These are phyloP conservation scores for Ischnura elegans DNA, from an alignment of 2,888 invertebrate species.

Conservation along the genomic window DNA sequence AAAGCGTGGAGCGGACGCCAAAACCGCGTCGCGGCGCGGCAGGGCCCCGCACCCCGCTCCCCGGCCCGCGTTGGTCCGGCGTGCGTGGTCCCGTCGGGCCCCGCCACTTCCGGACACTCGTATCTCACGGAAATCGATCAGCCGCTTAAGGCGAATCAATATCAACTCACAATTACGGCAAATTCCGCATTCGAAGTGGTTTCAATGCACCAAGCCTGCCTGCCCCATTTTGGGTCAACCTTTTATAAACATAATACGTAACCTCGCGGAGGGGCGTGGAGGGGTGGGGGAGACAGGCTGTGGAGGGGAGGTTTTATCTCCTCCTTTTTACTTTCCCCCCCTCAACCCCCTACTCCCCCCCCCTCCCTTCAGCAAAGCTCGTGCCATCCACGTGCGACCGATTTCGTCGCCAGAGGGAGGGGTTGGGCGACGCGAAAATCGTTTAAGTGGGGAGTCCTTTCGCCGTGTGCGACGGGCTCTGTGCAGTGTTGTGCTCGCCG, in stretches of 20 bases:
- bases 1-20: too few relatives aligned
- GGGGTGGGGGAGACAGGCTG: neutral
- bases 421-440: neutral
- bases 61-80: too few relatives aligned
- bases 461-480: neutral
- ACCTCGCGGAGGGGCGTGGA: neutral
- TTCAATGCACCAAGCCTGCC: conserved; percentile 8
- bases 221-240: neutral
- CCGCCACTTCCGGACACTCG: neutral
- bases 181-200: conserved; percentile 5
- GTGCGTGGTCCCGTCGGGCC: neutral
- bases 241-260: conserved; percentile 16
- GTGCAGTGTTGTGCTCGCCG: neutral
- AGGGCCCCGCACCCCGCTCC: too few relatives aligned
- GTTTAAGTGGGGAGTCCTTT: conserved; percentile 19
- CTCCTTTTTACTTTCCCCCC: neutral
- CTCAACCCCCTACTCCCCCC: neutral
- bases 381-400: conserved; percentile 27
- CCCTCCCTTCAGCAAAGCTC: neutral
- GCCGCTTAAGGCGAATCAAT: conserved; percentile 16
- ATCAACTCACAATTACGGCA: neutral
- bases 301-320: neutral
- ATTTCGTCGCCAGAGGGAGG: neutral
- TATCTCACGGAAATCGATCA: neutral
- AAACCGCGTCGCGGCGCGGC: too few relatives aligned